Base-by-base conservation (phyloP, 1,140 invertebrate species). In the Episyrphus balteatus region DNA sequence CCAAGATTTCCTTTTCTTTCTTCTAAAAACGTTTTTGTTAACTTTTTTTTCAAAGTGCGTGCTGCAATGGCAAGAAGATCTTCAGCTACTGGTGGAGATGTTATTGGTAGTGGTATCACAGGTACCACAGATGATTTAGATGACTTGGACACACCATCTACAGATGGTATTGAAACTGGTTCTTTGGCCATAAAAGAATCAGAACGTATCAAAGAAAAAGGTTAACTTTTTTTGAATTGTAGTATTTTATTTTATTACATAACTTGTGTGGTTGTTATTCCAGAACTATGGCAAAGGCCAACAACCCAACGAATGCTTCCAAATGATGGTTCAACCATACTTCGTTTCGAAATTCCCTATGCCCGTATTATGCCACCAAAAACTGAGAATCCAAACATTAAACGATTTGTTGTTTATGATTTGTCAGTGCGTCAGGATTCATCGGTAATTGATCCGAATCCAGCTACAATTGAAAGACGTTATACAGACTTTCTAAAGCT, bases 401-500 rank as follows among this genome's bases (percentile, higher is more conserved):
- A 79, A 53, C 79, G 78, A 50, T 75, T 74, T 66, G 78, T 82
- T 12, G 70, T 78, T 2, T 82, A 82, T 49, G 79, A 76, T 56
- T 54, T 82, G 44, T 75, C 74, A 57, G 73, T 78, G 5, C 65
- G 72, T 38, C 77, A 75, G 52, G 71, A 77, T 54, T 64, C 70
- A 5, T 53, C 42, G 10, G 57, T 51, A 13, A 68, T 70, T 50
- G 80, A 82, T 63, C 57, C 65, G 26, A 73, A 75, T 46, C 79
- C 81, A 15, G 78, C 77, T 0, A 73, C 75, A 30, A 76, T 88
- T 31, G 78, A 86, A 55, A 70, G 83, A 49, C 71, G 86, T 53
- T 88, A 88, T 56, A 84, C 84, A 8, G 81, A 88, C 55, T 88
- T 88, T 67, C 69, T 82, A 14, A 75, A 76, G 45, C 69, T 88